Percentiles rank a stretch among this genome's conserved stretches.
Conservation (phyloP, 2,113 vertebrate species). For the Kryptolebias marmoratus region DNA sequence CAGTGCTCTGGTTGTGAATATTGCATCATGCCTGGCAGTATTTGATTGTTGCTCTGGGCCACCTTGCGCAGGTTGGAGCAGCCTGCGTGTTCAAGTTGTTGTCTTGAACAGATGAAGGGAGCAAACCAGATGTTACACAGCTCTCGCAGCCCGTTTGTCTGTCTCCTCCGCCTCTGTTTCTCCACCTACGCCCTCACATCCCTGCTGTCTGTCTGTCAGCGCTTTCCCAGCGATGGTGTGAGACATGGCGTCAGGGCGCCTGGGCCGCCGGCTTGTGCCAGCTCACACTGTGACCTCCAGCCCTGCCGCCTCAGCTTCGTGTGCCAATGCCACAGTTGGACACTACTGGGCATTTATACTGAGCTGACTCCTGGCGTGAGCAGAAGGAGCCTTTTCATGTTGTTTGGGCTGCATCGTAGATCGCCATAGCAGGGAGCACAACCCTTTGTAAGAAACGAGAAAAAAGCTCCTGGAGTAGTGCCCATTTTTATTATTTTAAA, state of each 20-base stretch:
- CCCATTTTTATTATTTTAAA: background rate
- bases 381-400: constrained; percentile 41
- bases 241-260: constrained; percentile 76
- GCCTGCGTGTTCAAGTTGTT: constrained; percentile 44
- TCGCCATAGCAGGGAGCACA: constrained; percentile 9
- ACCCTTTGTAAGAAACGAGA: background rate
- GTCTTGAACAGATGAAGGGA: constrained; percentile 40
- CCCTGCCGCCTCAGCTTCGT: constrained; percentile 61
- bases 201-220: constrained; percentile 71
- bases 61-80: constrained; percentile 40
- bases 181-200: constrained; percentile 48
- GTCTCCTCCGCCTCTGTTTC: constrained; percentile 19
- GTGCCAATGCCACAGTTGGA: constrained; percentile 67
- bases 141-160: constrained; percentile 27
- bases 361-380: constrained; percentile 47
- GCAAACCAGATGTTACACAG: constrained; percentile 69
- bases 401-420: constrained; percentile 24
- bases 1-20: constrained; percentile 40
- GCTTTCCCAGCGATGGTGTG: constrained; percentile 73
- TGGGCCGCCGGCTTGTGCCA: constrained; percentile 69
- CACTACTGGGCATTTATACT: constrained; percentile 55
- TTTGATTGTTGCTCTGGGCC: constrained; percentile 45
- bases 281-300: constrained; percentile 75
- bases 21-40: constrained; percentile 45
- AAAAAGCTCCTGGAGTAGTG: background rate